These are phyloP conservation scores for Andrena bicolor DNA, from an alignment of 2,888 invertebrate species.

Conservation along the genomic window DNA sequence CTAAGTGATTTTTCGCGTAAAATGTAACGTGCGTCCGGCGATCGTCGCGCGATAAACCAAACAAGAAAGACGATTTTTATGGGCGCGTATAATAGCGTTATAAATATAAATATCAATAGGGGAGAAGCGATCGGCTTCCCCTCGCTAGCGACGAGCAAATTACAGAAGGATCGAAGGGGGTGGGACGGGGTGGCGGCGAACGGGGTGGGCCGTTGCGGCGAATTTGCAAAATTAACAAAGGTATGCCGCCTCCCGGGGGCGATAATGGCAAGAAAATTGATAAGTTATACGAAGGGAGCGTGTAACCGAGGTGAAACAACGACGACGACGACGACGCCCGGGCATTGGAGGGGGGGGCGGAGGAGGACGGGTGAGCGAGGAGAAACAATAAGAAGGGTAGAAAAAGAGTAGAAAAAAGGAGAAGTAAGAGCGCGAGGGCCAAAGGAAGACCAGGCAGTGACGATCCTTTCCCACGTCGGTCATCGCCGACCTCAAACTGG, in stretches of 20 bases:
- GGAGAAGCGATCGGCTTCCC: constrained; percentile 8
- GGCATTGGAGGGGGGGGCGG: constrained; percentile 18
- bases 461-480: constrained; percentile 85
- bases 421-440: constrained; percentile 42
- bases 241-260: constrained; percentile 34
- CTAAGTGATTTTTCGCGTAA: constrained; percentile 14
- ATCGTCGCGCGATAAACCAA: constrained; percentile 40
- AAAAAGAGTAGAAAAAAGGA: constrained; percentile 15
- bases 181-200: not conserved
- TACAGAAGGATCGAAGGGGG: constrained; percentile 27
- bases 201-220: not conserved
- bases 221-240: constrained; percentile 62
- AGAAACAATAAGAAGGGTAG: constrained; percentile 42
- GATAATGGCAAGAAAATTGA: constrained; percentile 65
- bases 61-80: constrained; percentile 31
- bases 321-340: constrained; percentile 20
- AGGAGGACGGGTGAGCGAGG: constrained; percentile 26
- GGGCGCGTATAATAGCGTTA: constrained; percentile 32
- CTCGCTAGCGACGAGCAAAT: constrained; percentile 21
- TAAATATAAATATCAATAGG: constrained; percentile 53
- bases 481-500: constrained; percentile 84
- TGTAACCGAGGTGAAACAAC: constrained; percentile 39
- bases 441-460: constrained; percentile 74
- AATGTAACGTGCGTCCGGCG: not conserved
- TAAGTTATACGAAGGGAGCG: constrained; percentile 58